phyloP scores from a whole-genome alignment of 2,797 vertebrate species.

The Champsocephalus gunnari region DNA sequence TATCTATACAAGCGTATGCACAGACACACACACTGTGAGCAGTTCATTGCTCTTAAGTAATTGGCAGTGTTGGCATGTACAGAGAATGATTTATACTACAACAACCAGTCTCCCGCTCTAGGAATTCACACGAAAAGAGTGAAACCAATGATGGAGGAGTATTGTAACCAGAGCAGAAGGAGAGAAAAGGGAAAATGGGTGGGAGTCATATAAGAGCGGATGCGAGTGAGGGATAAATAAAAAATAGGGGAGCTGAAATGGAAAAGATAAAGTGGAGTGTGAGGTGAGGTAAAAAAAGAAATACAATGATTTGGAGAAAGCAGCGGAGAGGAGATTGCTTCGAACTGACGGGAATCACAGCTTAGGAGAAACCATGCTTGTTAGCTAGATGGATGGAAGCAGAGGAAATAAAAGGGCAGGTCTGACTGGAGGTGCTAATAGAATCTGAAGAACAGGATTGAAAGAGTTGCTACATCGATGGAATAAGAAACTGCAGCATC shows the following conservation, averaged over 20 bases:
- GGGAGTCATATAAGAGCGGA: constrained; percentile 32
- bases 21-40: constrained; percentile 21
- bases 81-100: constrained; percentile 69
- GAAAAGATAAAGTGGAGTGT: constrained; percentile 15
- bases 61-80: constrained; percentile 58
- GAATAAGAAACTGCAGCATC: constrained; percentile 1
- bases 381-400: constrained; percentile 24
- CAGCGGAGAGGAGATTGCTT: constrained; percentile 41
- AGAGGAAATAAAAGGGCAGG: constrained; percentile 22
- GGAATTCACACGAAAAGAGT: constrained; percentile 45
- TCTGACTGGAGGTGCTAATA: constrained; percentile 12
- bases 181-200: constrained; percentile 14
- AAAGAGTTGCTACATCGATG: constrained; percentile 10
- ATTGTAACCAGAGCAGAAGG: constrained; percentile 41
- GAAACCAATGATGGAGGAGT: constrained; percentile 38
- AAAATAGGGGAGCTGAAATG: constrained; percentile 37
- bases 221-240: constrained; percentile 39
- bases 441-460: constrained; percentile 11
- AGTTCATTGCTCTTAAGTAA: constrained; percentile 70
- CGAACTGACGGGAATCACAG: constrained; percentile 29
- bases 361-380: constrained; percentile 21
- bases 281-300: neutral
- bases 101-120: constrained; percentile 49
- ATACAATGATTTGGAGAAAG: constrained; percentile 39
- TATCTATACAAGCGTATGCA: constrained; percentile 21